Evolutionary conservation across 2,888 invertebrate genomes (phyloP).

Genomic region (Cyclophora albipunctata): DNA sequence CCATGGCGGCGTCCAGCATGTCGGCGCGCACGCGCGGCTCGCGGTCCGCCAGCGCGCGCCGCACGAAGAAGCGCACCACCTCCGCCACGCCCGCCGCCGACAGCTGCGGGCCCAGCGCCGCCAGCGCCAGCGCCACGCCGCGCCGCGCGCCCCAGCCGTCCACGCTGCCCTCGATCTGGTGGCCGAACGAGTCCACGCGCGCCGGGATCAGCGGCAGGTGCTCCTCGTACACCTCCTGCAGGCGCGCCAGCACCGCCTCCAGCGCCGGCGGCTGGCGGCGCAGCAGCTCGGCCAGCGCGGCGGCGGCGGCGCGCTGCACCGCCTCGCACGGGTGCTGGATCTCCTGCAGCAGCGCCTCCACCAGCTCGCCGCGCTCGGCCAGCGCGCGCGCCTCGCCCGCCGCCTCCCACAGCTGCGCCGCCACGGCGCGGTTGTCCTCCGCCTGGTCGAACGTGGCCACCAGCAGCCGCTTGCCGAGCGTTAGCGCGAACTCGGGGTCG

Average conservation of each 20-base stretch:
- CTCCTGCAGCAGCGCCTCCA: conserved; percentile 78
- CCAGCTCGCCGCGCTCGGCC: conserved; percentile 52
- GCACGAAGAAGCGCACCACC: conserved; percentile 88
- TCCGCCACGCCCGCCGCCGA: conserved; percentile 80
- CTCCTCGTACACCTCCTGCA: conserved; percentile 84
- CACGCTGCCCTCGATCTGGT: conserved; percentile 87
- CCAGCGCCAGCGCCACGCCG: conserved; percentile 90
- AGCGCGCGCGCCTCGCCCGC: conserved; percentile 40
- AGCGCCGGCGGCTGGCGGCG: conserved; percentile 27
- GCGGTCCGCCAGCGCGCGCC: conserved; percentile 90
- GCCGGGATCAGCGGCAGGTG: conserved; percentile 88
- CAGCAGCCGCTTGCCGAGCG: conserved; percentile 84
- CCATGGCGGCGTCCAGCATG: conserved; percentile 96
- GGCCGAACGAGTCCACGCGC: conserved; percentile 92
- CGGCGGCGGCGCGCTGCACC: conserved; percentile 88
- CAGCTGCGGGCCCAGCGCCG: conserved; percentile 83
- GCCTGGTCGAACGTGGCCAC: conserved; percentile 87
- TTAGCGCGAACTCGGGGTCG: conserved; percentile 74
- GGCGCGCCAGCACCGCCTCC: conserved; percentile 71
- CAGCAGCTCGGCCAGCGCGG: conserved; percentile 82
- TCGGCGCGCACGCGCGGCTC: conserved; percentile 86
- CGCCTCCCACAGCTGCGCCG: conserved; percentile 35
- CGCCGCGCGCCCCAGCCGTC: conserved; percentile 94
- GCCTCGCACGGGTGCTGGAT: conserved; percentile 87
- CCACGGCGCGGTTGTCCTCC: conserved; percentile 78